Conservation (phyloP, 2,113 vertebrate genomes). For the Tragelaphus strepsiceros region DNA sequence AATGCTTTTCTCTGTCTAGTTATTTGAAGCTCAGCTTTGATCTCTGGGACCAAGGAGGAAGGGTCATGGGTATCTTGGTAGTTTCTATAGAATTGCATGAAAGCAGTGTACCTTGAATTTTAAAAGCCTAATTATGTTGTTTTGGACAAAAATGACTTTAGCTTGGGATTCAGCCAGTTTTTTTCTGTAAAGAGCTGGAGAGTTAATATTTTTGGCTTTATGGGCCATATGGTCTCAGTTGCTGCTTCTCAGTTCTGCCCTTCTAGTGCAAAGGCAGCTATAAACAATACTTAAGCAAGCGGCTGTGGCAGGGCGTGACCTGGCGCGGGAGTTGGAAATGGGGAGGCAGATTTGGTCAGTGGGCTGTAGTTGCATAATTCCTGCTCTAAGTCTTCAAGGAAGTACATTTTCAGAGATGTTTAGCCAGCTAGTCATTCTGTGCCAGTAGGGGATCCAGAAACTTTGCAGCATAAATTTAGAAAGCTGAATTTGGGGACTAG, state of each 20-base stretch:
- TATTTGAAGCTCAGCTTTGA: not conserved
- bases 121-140: not conserved
- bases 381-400: not conserved
- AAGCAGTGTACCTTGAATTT: not conserved
- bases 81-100: not conserved
- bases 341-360: not conserved
- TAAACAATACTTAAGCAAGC: not conserved
- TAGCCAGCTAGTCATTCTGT: not conserved
- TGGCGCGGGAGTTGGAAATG: not conserved
- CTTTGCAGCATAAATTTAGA: not conserved
- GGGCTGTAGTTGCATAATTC: not conserved
- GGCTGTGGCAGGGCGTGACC: not conserved
- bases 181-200: not conserved
- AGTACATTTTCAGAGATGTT: not conserved
- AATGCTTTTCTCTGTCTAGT: not conserved
- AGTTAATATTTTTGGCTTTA: not conserved
- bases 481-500: not conserved
- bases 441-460: not conserved
- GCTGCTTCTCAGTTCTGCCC: not conserved
- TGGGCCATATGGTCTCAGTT: not conserved
- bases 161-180: not conserved
- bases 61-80: not conserved
- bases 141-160: not conserved
- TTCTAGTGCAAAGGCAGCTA: not conserved
- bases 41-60: not conserved